Evolutionary conservation across 1,140 invertebrate genomes (phyloP), one percentile per base, ranked within the genome.

Genomic region (Asbolus verrucosus): DNA sequence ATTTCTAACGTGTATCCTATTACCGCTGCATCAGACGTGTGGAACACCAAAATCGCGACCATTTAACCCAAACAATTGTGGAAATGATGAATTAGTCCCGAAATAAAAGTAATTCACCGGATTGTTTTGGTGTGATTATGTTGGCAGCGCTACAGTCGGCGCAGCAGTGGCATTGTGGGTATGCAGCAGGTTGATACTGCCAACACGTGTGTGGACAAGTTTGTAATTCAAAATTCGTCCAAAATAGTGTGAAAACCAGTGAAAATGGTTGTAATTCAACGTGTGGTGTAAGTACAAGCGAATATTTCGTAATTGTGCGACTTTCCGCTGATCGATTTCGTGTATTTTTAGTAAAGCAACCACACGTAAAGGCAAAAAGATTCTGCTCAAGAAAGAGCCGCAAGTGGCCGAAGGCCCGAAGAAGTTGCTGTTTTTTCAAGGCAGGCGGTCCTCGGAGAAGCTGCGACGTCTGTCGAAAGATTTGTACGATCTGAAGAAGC

Each of bases 381-480:
- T 90, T 43, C 80, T 99, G 21, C 81, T 92, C 61, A 89, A 90
- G 14, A 87, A 90, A 75, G 95, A 94, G 78, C 92, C 96, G 0
- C 94, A 98, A 83, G 80, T 97, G 2, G 87, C 94, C 72, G 97
- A 98, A 87, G 92, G 94, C 79, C 84, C 89, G 0, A 98, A 98
- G 79, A 89, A 89, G 78, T 87, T 92, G 36, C 81, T 98, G 60
- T 94, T 96, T 78, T 83, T 98, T 13, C 90, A 92, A 84, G 96
- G 95, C 33, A 87, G 89, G 0, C 95, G 94, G 77, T 91, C 93
- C 1, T 95, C 92, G 27, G 88, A 93, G 46, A 85, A 85, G 59
- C 86, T 92, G 0, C 86, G 89, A 38, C 86, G 90, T 69, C 87
- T 91, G 54, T 81, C 98, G 75, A 97, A 96, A 84, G 94, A 98